These are phyloP conservation scores for Vanessa cardui DNA, from an alignment of 2,888 invertebrate species.

Conservation along the genomic window DNA sequence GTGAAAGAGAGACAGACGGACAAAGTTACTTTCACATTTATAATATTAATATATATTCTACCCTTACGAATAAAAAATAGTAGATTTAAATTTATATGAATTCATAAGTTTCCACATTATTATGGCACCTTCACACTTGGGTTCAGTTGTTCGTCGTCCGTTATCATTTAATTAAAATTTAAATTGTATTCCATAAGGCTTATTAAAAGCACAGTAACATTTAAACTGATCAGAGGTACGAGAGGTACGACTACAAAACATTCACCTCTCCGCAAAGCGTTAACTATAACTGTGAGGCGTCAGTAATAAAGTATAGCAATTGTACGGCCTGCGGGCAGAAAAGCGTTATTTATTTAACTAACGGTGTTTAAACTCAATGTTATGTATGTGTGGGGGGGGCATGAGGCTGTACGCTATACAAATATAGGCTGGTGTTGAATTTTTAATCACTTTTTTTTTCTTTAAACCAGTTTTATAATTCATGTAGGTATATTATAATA, in stretches of 20 bases:
- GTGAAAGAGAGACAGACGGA: too few species aligned
- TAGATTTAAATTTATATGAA: too few species aligned
- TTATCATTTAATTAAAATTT: slow-evolving; percentile 3
- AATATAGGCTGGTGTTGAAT: background rate
- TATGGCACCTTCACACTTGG: too few species aligned
- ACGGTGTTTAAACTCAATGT: slow-evolving; percentile 20
- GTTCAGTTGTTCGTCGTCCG: background rate
- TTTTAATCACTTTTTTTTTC: too few species aligned
- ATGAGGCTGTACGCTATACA: background rate
- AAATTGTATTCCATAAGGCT: background rate
- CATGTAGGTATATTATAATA: too few species aligned
- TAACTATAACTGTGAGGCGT: slow-evolving; percentile 26
- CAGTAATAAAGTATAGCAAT: slow-evolving; percentile 29
- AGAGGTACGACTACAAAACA: slow-evolving; percentile 20
- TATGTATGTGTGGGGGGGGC: slow-evolving; percentile 12
- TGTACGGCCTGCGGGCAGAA: slow-evolving; percentile 22
- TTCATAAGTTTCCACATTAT: too few species aligned
- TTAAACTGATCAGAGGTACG: slow-evolving; percentile 18
- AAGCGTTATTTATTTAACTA: slow-evolving; percentile 29
- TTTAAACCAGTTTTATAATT: too few species aligned
- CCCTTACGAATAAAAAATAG: too few species aligned
- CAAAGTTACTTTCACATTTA: too few species aligned
- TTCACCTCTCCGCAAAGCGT: slow-evolving; percentile 19
- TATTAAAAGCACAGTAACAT: slow-evolving; percentile 8
- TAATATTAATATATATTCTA: too few species aligned